These are phyloP conservation scores for Dendrocincla tyrannina DNA, from an alignment of 2,797 vertebrate species.

Conservation along the genomic window DNA sequence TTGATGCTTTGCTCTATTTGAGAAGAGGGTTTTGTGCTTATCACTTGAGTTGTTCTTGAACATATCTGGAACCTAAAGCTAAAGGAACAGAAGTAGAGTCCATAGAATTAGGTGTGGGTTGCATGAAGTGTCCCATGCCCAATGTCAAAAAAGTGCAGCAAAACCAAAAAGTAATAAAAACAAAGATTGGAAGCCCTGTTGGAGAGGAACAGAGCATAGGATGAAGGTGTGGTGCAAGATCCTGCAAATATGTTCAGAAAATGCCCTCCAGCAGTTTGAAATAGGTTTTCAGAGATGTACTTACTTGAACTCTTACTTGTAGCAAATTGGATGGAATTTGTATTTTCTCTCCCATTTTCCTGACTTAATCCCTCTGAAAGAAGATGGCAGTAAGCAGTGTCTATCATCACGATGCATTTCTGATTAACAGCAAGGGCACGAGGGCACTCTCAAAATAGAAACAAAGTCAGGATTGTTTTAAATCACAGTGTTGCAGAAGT, in stretches of 20 bases:
- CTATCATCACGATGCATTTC: constrained; percentile 48
- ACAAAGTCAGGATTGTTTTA: constrained; percentile 65
- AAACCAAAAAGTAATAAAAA: background rate
- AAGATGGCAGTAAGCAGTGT: constrained; percentile 8
- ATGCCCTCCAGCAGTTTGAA: background rate
- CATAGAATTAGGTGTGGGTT: background rate
- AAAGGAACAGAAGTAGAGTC: background rate
- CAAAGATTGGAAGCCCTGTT: background rate
- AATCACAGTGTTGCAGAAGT: constrained; percentile 34
- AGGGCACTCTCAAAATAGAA: constrained; percentile 75
- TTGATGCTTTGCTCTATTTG: background rate
- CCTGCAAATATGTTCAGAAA: background rate
- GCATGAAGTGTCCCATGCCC: background rate
- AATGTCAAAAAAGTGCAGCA: background rate
- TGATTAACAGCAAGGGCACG: constrained; percentile 74
- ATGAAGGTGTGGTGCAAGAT: background rate
- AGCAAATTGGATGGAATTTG: background rate
- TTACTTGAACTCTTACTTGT: constrained; percentile 1
- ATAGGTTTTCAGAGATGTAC: background rate
- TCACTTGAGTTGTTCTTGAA: background rate
- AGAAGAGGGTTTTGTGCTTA: background rate
- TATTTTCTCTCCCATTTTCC: constrained; percentile 46
- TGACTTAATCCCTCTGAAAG: constrained; percentile 15
- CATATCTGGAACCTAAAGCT: background rate
- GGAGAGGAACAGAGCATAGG: background rate